Evolutionary conservation across 2,888 invertebrate species (phyloP).

Genomic region (Octonoba sinensis): DNA sequence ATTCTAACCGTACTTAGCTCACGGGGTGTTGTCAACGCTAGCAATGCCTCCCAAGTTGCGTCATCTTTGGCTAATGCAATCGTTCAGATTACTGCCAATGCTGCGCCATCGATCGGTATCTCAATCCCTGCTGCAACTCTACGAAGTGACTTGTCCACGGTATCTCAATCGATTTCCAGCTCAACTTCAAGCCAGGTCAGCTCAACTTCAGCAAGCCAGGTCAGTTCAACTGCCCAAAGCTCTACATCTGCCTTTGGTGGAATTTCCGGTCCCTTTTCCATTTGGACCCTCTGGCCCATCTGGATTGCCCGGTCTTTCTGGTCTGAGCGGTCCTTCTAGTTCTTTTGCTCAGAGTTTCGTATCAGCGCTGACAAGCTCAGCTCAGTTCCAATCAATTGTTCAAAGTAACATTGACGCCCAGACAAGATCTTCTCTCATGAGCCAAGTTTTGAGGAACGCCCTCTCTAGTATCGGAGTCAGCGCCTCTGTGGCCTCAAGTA

Average conservation of each 20-base stretch:
- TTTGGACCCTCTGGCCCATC: neutral
- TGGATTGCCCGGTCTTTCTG: neutral
- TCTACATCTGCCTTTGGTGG: neutral
- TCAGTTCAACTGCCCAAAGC: neutral
- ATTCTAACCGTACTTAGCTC: neutral
- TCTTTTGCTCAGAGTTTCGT: neutral
- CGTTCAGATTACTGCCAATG: neutral
- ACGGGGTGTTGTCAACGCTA: neutral
- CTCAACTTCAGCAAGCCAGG: too few relatives aligned
- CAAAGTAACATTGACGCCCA: neutral
- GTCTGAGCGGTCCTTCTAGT: neutral
- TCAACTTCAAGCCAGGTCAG: too few relatives aligned
- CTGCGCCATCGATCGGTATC: neutral
- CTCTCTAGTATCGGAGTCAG: neutral
- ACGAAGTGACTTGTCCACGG: neutral
- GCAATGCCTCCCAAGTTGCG: neutral
- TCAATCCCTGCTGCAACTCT: neutral
- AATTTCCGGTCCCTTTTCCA: neutral
- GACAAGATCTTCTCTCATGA: neutral
- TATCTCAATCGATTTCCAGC: neutral
- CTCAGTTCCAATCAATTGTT: neutral
- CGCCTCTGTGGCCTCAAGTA: neutral
- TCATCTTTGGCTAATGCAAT: neutral
- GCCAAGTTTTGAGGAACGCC: neutral
- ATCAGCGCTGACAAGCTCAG: neutral